phyloP scores from a whole-genome alignment of 2,888 invertebrate species.

The Stictocephala bisonia region DNA sequence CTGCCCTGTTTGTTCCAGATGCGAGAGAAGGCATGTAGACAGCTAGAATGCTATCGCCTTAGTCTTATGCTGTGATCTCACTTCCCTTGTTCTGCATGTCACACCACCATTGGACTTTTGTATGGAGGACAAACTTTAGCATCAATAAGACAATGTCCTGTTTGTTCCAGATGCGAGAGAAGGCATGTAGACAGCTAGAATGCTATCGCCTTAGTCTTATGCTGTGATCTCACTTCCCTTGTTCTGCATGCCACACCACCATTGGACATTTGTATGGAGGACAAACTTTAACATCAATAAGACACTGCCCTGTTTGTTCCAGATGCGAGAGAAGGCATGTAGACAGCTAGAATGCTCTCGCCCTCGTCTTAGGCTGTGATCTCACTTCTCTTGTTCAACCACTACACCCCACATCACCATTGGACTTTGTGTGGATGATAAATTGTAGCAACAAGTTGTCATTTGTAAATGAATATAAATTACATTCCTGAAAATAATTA shows the following conservation, averaged over 20 bases:
- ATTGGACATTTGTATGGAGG: neutral
- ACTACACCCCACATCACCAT: too few relatives aligned
- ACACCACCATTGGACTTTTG: neutral
- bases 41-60: neutral
- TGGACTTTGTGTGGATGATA: too few relatives aligned
- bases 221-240: slow-evolving; percentile 25
- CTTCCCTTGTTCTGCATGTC: neutral
- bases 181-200: slow-evolving; percentile 13
- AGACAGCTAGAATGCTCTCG: slow-evolving; percentile 5
- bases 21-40: slow-evolving; percentile 32
- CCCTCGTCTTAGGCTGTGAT: slow-evolving; percentile 28
- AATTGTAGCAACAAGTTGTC: too few relatives aligned
- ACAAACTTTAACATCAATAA: neutral
- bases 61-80: slow-evolving; percentile 35
- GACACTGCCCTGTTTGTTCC: slow-evolving; percentile 32
- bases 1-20: slow-evolving; percentile 38
- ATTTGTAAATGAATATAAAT: too few relatives aligned
- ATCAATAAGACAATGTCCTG: slow-evolving; percentile 23
- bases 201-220: neutral
- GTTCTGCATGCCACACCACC: neutral
- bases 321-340: slow-evolving; percentile 37
- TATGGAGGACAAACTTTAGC: neutral
- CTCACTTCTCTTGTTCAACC: neutral
- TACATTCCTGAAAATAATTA: too few relatives aligned
- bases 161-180: slow-evolving; percentile 42